These are phyloP conservation scores for Caenorhabditis afra DNA, from an alignment of 2,888 invertebrate species.

Conservation along the genomic window DNA sequence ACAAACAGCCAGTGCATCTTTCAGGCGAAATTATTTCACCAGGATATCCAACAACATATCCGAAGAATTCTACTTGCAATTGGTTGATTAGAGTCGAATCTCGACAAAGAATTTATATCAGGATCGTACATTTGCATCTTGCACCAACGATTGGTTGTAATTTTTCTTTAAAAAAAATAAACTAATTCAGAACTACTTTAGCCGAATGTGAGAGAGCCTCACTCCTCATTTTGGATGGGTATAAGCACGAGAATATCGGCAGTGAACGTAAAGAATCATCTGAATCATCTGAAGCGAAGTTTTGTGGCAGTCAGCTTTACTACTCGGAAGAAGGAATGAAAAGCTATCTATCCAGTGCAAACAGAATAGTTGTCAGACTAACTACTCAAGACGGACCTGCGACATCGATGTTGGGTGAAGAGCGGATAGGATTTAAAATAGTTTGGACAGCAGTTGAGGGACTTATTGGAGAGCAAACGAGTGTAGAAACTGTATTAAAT, in stretches of 20 bases:
- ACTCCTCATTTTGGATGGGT: slow-evolving; percentile 82
- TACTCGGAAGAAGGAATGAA: slow-evolving; percentile 82
- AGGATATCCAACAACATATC: slow-evolving; percentile 81
- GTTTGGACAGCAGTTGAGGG: slow-evolving; percentile 69
- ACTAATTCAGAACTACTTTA: slow-evolving; percentile 34
- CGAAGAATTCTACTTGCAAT: slow-evolving; percentile 81
- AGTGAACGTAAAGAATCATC: slow-evolving; percentile 43
- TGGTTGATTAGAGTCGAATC: slow-evolving; percentile 82
- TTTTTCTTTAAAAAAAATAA: neutral
- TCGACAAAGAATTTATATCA: slow-evolving; percentile 81
- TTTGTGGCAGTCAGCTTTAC: slow-evolving; percentile 82
- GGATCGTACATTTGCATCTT: slow-evolving; percentile 81
- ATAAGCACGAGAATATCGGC: slow-evolving; percentile 68
- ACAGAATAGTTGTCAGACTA: slow-evolving; percentile 80
- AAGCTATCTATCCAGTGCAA: slow-evolving; percentile 81
- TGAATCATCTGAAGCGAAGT: slow-evolving; percentile 67
- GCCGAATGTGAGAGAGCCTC: slow-evolving; percentile 81
- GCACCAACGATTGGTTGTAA: slow-evolving; percentile 73
- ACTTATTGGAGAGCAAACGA: slow-evolving; percentile 61
- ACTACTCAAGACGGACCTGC: slow-evolving; percentile 50
- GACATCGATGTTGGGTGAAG: slow-evolving; percentile 59
- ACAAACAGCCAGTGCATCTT: neutral
- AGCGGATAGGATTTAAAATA: slow-evolving; percentile 79
- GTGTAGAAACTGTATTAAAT: neutral
- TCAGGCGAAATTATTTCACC: slow-evolving; percentile 81